Conservation (phyloP, 2,797 vertebrate species). For the Galago senegalensis region DNA sequence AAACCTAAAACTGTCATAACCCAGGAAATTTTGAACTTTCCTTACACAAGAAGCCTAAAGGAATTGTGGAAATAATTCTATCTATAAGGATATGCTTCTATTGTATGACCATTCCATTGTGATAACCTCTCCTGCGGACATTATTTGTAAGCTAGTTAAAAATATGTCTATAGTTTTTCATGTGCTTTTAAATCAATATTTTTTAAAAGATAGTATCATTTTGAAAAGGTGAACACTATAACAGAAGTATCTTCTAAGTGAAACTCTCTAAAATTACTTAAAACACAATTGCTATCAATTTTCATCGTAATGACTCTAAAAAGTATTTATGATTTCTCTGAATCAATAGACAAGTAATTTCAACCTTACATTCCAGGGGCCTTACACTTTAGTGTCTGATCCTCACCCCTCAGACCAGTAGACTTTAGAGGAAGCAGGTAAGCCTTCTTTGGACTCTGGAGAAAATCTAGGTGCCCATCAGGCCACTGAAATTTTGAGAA, state of each 20-base stretch:
- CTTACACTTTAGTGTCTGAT: background rate
- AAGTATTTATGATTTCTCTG: background rate
- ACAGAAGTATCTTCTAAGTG: background rate
- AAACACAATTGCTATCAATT: conserved; percentile 1
- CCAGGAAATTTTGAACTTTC: background rate
- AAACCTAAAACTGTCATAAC: background rate
- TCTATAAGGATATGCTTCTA: background rate
- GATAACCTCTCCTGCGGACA: background rate
- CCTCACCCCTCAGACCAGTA: background rate
- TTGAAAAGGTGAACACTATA: background rate
- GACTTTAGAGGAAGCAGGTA: background rate
- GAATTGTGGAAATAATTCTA: background rate
- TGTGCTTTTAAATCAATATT: background rate
- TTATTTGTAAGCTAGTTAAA: background rate
- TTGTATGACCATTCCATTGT: background rate
- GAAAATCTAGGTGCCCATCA: background rate
- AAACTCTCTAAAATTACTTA: conserved; percentile 6
- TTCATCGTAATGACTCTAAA: background rate
- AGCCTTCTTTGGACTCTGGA: background rate
- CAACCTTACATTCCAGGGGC: background rate
- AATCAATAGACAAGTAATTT: background rate
- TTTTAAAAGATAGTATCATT: background rate
- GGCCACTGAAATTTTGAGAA: background rate
- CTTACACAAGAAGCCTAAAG: background rate
- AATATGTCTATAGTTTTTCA: background rate